These are phyloP conservation scores for Lepilemur septentrionalis DNA, from an alignment of 2,797 vertebrate species.

Conservation along the genomic window DNA sequence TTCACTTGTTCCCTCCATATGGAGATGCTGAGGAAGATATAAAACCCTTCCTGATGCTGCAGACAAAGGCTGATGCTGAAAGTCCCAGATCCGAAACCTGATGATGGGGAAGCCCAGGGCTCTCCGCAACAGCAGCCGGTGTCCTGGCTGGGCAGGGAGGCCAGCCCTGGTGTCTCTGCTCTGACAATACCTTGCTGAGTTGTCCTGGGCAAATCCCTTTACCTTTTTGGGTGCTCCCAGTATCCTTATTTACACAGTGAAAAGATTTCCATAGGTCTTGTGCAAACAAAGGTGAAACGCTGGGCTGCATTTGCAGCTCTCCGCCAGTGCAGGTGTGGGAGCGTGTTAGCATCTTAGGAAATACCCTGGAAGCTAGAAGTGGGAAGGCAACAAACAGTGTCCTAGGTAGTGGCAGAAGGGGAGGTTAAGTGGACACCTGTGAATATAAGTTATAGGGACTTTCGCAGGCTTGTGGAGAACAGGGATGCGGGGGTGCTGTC, in stretches of 20 bases:
- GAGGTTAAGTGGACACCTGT: not conserved
- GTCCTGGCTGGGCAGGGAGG: accelerated
- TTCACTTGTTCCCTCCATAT: not conserved
- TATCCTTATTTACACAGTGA: not conserved
- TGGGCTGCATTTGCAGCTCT: not conserved
- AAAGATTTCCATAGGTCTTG: not conserved
- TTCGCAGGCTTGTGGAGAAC: not conserved
- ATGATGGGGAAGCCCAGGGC: not conserved
- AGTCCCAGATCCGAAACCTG: not conserved
- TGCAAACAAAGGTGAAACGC: accelerated
- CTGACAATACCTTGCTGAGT: not conserved
- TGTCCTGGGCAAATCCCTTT: not conserved
- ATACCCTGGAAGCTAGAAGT: accelerated
- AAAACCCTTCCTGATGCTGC: not conserved
- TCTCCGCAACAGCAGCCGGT: not conserved
- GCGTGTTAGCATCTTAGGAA: accelerated
- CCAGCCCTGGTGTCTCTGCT: not conserved
- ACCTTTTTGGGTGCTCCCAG: not conserved
- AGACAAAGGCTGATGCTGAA: not conserved
- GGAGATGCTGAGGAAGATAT: not conserved
- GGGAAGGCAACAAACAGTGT: accelerated
- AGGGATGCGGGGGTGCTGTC: accelerated
- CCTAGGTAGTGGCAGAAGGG: no score
- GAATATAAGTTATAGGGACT: accelerated
- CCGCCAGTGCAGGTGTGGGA: accelerated